These are phyloP conservation scores for Wiebesia pumilae DNA, from an alignment of 1,140 invertebrate species.

Conservation along the genomic window DNA sequence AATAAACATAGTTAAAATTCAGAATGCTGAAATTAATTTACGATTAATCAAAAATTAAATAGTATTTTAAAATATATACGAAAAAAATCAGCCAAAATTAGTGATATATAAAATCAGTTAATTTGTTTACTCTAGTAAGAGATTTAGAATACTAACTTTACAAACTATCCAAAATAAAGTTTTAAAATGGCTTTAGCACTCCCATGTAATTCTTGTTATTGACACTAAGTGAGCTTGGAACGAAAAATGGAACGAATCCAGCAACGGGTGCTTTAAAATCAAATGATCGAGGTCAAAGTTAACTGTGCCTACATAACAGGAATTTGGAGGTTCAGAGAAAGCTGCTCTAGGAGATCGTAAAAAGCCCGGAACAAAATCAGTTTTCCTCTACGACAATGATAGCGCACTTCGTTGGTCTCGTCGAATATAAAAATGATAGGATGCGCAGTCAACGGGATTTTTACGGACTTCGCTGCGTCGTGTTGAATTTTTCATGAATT, in stretches of 20 bases:
- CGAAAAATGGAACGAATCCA: background rate
- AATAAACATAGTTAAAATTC: no score
- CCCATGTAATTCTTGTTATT: background rate
- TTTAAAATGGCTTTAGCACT: background rate
- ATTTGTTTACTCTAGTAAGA: no score
- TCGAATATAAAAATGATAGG: constrained; percentile 3
- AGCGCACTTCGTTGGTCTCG: background rate
- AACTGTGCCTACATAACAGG: background rate
- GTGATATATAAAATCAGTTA: no score
- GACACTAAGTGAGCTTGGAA: background rate
- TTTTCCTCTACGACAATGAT: background rate
- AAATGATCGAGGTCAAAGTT: constrained; percentile 5
- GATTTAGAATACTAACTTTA: no score
- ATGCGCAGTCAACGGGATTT: background rate
- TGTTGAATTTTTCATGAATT: constrained; percentile 18
- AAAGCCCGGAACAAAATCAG: background rate
- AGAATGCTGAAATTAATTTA: no score
- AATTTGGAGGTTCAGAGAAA: background rate
- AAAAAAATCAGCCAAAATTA: no score
- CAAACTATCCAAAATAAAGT: background rate
- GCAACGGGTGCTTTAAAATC: background rate
- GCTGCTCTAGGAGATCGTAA: background rate
- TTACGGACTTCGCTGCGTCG: background rate
- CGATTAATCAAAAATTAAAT: no score
- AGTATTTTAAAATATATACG: no score